Percentiles rank a stretch among this genome's conserved stretches.
phyloP scores from a whole-genome alignment of 2,113 vertebrate genomes.

The Poecile atricapillus region DNA sequence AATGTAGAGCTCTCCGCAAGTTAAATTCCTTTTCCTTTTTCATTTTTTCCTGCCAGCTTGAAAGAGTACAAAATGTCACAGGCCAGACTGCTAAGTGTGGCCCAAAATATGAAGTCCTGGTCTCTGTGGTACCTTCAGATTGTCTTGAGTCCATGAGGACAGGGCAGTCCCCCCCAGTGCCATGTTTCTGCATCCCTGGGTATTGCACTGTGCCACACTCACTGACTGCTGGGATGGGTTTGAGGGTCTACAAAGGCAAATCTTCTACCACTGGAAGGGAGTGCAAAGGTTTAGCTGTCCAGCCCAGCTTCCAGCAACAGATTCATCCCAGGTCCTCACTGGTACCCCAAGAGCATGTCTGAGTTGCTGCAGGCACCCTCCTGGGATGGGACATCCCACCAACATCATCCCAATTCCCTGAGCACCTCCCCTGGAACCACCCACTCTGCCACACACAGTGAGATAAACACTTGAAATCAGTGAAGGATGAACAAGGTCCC shows the following conservation, averaged over 20 bases:
- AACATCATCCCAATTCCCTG: background rate
- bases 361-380: background rate
- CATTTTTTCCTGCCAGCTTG: background rate
- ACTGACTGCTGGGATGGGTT: background rate
- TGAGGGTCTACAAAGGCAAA: background rate
- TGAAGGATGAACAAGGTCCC: background rate
- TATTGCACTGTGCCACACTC: background rate
- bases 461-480: background rate
- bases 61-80: background rate
- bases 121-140: background rate
- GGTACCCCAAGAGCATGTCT: background rate
- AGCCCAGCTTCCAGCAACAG: background rate
- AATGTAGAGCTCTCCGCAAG: background rate
- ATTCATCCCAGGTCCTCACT: background rate
- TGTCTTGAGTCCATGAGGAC: background rate
- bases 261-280: background rate
- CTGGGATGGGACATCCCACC: background rate
- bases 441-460: background rate
- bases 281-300: background rate
- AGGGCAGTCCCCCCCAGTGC: background rate
- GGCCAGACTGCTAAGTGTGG: background rate
- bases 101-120: background rate
- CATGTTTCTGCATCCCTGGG: background rate
- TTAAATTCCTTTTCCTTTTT: background rate
- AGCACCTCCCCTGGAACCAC: background rate